Conservation (phyloP, 2,113 vertebrate species). For the Lamprologus speciosus region DNA sequence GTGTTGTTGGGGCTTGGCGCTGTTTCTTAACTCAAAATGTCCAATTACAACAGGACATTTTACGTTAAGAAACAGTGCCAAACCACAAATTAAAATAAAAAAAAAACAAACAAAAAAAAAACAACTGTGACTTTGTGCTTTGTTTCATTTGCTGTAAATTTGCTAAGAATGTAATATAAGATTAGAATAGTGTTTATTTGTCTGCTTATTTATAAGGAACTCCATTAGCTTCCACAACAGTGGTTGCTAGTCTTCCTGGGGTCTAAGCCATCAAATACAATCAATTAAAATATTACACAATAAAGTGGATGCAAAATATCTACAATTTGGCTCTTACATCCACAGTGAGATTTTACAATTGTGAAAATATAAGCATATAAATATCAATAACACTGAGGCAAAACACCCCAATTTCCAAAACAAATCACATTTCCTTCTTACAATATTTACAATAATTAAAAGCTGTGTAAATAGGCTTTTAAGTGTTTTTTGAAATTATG, state of each 20-base stretch:
- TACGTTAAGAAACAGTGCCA: too few species aligned
- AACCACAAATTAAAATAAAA: too few species aligned
- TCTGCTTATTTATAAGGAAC: background rate
- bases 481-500: background rate
- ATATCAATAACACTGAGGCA: background rate
- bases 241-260: background rate
- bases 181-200: background rate
- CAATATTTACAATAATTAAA: too few species aligned
- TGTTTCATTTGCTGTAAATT: too few species aligned
- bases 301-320: background rate
- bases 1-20: too few species aligned
- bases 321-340: background rate
- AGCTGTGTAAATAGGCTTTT: too few species aligned
- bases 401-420: background rate
- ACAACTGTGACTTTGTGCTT: too few species aligned
- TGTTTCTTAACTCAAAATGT: too few species aligned
- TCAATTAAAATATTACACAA: background rate
- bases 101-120: fast-evolving
- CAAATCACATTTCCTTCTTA: too few species aligned
- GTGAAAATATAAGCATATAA: background rate
- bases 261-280: background rate
- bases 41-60: too few species aligned
- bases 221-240: background rate
- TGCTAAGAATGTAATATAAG: background rate
- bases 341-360: background rate